Conservation (phyloP, 2,797 vertebrate genomes). For the Cyclopterus lumpus region DNA sequence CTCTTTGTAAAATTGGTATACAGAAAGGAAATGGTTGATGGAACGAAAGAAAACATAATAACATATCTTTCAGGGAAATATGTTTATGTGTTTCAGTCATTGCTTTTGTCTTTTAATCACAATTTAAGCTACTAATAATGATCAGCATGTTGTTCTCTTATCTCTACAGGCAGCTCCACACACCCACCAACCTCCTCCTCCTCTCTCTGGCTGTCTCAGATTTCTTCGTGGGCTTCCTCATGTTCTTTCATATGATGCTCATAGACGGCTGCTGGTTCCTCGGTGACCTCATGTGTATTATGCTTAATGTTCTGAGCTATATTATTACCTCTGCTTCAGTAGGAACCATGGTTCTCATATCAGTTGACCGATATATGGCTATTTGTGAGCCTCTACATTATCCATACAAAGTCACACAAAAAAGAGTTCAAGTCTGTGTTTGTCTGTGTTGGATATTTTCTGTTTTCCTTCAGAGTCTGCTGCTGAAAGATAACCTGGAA, state of each 20-base stretch:
- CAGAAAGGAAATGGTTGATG: too few species aligned
- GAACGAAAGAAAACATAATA: too few species aligned
- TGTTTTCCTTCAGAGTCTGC: not conserved
- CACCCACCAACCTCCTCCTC: too few species aligned
- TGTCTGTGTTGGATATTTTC: constrained; percentile 40
- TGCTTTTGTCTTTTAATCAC: too few species aligned
- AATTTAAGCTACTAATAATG: too few species aligned
- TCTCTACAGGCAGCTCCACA: too few species aligned
- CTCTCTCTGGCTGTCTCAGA: too few species aligned
- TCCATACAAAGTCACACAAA: constrained; percentile 16
- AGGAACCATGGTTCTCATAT: not conserved
- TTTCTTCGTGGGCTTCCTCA: not conserved
- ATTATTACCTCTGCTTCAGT: not conserved
- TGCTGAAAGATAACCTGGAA: not conserved
- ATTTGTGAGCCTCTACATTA: constrained; percentile 43
- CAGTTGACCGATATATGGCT: constrained; percentile 2
- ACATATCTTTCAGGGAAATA: too few species aligned
- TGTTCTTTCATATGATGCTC: not conserved
- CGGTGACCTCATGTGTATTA: not conserved
- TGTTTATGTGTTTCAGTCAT: constrained; percentile 10
- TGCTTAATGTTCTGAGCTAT: not conserved
- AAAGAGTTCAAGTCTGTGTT: constrained; percentile 1
- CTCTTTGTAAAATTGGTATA: too few species aligned
- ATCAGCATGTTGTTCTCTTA: not conserved
- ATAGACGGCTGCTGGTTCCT: not conserved